Base-by-base conservation (phyloP, 2,797 vertebrate species). In the Silurus aristotelis region DNA sequence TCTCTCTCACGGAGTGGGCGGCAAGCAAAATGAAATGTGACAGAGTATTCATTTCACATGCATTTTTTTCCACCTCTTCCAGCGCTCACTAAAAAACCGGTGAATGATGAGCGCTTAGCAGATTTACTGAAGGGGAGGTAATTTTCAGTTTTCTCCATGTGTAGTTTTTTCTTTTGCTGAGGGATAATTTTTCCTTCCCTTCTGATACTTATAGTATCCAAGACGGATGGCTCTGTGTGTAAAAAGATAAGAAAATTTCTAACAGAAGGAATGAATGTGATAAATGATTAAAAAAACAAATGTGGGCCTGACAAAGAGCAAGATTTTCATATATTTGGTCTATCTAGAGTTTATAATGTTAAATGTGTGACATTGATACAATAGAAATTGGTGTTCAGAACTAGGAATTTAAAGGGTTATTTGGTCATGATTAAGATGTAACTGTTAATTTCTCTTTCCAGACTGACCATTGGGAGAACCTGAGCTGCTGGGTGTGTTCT, bases 21-120 rank as follows among this genome's bases (percentile, higher is more conserved):
- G 92, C 90, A 92, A 93, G 89, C 88, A 90, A 95, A 95, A 95
- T 94, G 92, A 95, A 92, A 94, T 94, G 93, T 95, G 94, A 95
- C 95, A 94, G 94, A 92, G 92, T 94, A 95, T 95, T 96, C 93
- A 95, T 95, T 96, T 94, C 94, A 95, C 89, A 87, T 93, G 90
- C 93, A 91, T 93, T 93, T 94, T 94, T 92, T 91, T 92, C 1
- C 20, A 4, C 13, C 77, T 48, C 22, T 25, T 27, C 14, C 90
- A 92, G 91, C 91, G 89, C 90, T 91, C 90, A 92, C 92, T 92
- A 94, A 95, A 95, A 94, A 88, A 90, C 90, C 92, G 92, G 89
- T 94, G 94, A 95, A 93, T 94, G 94, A 95, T 94, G 93, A 94
- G 93, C 87, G 92, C 92, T 93, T 92, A 90, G 85, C 89, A 90